These are phyloP conservation scores for Pachypsylla venusta DNA, from an alignment of 1,140 invertebrate genomes.

Conservation along the genomic window DNA sequence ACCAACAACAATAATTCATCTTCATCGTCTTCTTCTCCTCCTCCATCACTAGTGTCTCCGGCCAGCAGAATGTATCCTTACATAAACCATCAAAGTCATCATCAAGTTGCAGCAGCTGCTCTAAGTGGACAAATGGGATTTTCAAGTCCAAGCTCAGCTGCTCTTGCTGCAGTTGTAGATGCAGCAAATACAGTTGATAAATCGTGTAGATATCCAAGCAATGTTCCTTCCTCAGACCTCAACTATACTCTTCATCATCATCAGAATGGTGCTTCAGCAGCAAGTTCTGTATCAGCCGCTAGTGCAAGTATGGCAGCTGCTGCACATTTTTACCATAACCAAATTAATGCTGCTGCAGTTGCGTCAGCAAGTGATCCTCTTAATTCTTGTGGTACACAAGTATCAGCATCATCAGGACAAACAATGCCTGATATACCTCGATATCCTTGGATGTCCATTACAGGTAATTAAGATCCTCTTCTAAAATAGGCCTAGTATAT, in stretches of 20 bases:
- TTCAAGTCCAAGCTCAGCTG: constrained; percentile 36
- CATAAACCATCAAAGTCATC: constrained; percentile 55
- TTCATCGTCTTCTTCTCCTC: constrained; percentile 36
- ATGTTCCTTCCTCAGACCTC: constrained; percentile 48
- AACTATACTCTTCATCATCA: constrained; percentile 58
- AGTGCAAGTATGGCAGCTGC: constrained; percentile 61
- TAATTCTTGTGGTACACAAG: constrained; percentile 44
- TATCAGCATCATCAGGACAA: constrained; percentile 43
- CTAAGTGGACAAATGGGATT: constrained; percentile 42
- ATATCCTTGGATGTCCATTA: constrained; percentile 95
- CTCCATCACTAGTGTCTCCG: constrained; percentile 33
- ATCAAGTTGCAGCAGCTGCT: constrained; percentile 49
- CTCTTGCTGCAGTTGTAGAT: constrained; percentile 43
- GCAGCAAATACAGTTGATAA: constrained; percentile 44
- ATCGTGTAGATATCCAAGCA: constrained; percentile 57
- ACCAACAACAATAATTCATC: constrained; percentile 29
- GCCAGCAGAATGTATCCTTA: constrained; percentile 47
- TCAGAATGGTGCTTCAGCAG: constrained; percentile 42
- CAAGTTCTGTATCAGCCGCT: constrained; percentile 44
- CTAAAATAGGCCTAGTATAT: not conserved
- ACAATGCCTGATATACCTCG: constrained; percentile 73
- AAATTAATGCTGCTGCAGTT: constrained; percentile 35
- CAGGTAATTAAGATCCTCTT: constrained; percentile 48
- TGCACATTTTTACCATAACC: constrained; percentile 73
- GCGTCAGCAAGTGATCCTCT: constrained; percentile 48